A percentile compares a stretch with the other conserved stretches of the same genome.
These are phyloP conservation scores for Mayetiola destructor DNA, from an alignment of 2,888 invertebrate species.

Conservation along the genomic window DNA sequence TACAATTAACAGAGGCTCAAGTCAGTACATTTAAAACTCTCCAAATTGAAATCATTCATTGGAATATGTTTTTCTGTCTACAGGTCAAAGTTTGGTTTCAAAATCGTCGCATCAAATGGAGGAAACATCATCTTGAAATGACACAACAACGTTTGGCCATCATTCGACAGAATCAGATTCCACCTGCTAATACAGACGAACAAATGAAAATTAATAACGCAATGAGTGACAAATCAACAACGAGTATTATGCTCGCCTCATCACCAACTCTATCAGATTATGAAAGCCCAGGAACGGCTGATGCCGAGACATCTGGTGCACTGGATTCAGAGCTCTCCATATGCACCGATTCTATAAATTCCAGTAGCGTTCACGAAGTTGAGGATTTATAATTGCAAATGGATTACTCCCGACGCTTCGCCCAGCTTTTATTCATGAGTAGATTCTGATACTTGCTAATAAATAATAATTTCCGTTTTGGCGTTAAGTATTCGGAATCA, in stretches of 20 bases:
- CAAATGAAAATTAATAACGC: not conserved
- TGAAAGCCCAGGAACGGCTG: constrained; percentile 21
- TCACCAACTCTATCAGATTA: constrained; percentile 24
- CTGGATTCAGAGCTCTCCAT: constrained; percentile 35
- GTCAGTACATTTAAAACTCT: constrained; percentile 32
- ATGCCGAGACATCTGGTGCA: constrained; percentile 17
- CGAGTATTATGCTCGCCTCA: constrained; percentile 25
- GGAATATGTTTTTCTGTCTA: not conserved
- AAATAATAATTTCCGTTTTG: too few species aligned
- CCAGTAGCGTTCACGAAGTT: not conserved
- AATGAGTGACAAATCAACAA: constrained; percentile 20
- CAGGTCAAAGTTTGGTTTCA: constrained; percentile 88
- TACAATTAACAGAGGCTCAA: constrained; percentile 79
- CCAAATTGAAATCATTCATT: not conserved
- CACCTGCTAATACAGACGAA: not conserved
- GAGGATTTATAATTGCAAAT: not conserved
- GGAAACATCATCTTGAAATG: constrained; percentile 84
- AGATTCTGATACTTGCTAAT: too few species aligned
- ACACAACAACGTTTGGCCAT: constrained; percentile 71
- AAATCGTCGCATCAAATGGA: constrained; percentile 80
- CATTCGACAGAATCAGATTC: constrained; percentile 30
- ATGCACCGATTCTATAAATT: constrained; percentile 33
- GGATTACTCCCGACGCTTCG: not conserved
- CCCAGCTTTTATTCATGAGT: too few species aligned
- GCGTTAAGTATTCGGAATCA: too few species aligned